A percentile compares a stretch with the other conserved stretches of the same genome.
These are phyloP conservation scores for Aythya fuligula DNA, from an alignment of 2,797 vertebrate species.

Conservation along the genomic window DNA sequence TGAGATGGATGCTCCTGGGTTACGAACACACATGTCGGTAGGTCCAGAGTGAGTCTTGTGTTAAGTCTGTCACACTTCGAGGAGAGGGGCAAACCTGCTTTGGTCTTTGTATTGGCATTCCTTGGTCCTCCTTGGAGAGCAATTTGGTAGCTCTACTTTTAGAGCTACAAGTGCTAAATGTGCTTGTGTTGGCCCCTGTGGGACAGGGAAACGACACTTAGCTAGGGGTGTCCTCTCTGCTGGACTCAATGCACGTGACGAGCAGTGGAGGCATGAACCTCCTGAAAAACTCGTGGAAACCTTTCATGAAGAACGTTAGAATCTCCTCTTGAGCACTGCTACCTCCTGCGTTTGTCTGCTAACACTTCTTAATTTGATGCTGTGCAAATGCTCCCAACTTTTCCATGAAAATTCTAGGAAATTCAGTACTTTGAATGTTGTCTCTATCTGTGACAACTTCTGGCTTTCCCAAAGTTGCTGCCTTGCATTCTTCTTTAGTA, in stretches of 20 bases:
- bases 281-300: too few relatives aligned
- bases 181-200: not conserved
- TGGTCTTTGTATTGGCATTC: not conserved
- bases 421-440: too few relatives aligned
- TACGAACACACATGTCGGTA: fast-evolving
- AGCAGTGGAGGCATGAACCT: too few relatives aligned
- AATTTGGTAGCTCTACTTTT: not conserved
- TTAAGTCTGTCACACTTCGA: not conserved
- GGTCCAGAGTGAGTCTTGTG: not conserved
- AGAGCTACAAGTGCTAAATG: not conserved
- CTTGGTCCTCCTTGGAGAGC: not conserved
- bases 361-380: too few relatives aligned
- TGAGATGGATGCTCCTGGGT: not conserved
- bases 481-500: too few relatives aligned
- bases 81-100: not conserved
- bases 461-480: too few relatives aligned
- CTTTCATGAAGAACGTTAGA: too few relatives aligned
- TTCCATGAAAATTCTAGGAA: too few relatives aligned
- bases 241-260: not conserved
- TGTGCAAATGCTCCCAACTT: too few relatives aligned
- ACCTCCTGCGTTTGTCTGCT: too few relatives aligned
- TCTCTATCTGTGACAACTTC: too few relatives aligned
- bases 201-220: not conserved
- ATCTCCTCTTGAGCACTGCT: too few relatives aligned
- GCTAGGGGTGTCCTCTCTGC: not conserved